Evolutionary conservation across 2,888 invertebrate genomes (phyloP), one percentile per base, ranked within the genome.

Genomic region (Fragum sueziense): DNA sequence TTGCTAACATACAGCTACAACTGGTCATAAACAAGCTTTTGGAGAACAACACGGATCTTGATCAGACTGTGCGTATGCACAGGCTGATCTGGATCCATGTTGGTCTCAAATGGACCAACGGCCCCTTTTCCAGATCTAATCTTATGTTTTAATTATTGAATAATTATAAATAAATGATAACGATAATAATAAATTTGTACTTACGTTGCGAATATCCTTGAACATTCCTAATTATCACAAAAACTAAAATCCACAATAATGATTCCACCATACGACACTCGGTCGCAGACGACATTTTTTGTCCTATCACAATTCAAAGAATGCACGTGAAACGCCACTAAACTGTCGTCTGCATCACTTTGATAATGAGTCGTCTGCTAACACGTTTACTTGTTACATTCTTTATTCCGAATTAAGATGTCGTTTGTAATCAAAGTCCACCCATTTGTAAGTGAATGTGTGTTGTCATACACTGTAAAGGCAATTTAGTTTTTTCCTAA

Each of bases 281-380:
- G 20, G 25, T 62, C 34, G 62, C 62, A 62, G 62, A 62, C 62
- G 62, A 62, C 62, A 62, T 62, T 7, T 62, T 62, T 34, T 62
- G 2, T 6, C n/a, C 34, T 33, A 33, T 33, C 62, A 62, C 62
- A 62, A 33, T 62, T 62, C 31, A n/a, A 62, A n/a, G 31, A 22
- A 62, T 29, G 34, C 57, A 62, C 62, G 47, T 47, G 47, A 47
- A 47, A 20, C 47, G 14, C n/a, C 47, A 47, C 47, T 47, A 47
- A n/a, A 20, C 47, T 47, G 47, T 47, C 47, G 47, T 47, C 47
- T 47, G 47, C 47, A 47, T 47, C 47, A 47, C 47, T 47, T 47
- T 47, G 3, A 47, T 47, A 47, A 47, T n/a, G n/a, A n/a, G 47
- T 4, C 17, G 47, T 47, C 47, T 47, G 7, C 47, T 47, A 47